Evolutionary conservation across 1,140 invertebrate genomes (phyloP).

Genomic region (Notospermus geniculatus): DNA sequence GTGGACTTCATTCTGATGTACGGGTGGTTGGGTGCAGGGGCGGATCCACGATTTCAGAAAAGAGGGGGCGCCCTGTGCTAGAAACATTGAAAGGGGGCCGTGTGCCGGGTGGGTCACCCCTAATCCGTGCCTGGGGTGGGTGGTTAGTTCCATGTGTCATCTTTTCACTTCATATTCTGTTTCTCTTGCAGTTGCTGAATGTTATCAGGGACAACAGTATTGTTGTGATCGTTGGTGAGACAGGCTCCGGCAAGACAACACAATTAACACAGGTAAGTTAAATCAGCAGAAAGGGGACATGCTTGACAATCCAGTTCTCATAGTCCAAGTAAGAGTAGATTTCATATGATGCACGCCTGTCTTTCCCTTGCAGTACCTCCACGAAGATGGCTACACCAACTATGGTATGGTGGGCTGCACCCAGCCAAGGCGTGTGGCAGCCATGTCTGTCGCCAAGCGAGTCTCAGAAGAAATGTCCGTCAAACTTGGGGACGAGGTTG

Average conservation of each 20-base stretch:
- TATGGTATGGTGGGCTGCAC: conserved; percentile 95
- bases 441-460: conserved; percentile 98
- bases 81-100: no score
- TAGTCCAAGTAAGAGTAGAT: no score
- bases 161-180: conserved; percentile 6
- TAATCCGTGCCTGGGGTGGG: no score
- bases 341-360: no score
- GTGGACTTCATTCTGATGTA: no score
- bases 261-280: conserved; percentile 82
- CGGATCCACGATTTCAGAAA: no score
- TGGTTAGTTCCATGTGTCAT: no score
- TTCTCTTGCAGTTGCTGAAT: conserved; percentile 47
- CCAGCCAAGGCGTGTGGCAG: conserved; percentile 88
- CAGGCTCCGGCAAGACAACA: conserved; percentile 98
- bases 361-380: conserved; percentile 68
- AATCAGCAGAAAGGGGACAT: no score
- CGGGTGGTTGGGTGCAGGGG: no score
- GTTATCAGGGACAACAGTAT: conserved; percentile 93
- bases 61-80: not conserved
- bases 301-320: no score
- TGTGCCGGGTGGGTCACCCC: no score
- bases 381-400: conserved; percentile 95
- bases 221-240: conserved; percentile 96
- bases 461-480: conserved; percentile 97
- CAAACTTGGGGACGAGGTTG: conserved; percentile 75